These are phyloP conservation scores for Eilema depressum DNA, from an alignment of 2,888 invertebrate genomes.

Conservation along the genomic window DNA sequence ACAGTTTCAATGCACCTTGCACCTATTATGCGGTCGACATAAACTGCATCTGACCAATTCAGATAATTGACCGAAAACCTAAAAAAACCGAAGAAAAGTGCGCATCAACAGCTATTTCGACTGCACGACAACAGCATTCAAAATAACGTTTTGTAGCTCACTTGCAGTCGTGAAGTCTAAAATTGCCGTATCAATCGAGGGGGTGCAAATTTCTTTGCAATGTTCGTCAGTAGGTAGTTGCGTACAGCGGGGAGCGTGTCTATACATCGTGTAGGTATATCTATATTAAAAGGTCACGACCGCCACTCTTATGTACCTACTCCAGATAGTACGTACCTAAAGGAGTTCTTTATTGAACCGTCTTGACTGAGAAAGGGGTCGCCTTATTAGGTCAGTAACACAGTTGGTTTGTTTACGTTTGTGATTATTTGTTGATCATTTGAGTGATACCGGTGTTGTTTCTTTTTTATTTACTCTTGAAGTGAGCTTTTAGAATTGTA, in stretches of 20 bases:
- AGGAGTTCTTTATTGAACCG: slow-evolving; percentile 85
- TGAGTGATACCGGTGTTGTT: slow-evolving; percentile 13
- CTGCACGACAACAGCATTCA: background rate
- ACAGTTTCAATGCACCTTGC: too few species aligned
- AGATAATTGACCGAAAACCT: background rate
- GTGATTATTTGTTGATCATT: slow-evolving; percentile 43
- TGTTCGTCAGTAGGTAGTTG: slow-evolving; percentile 62
- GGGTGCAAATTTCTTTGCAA: slow-evolving; percentile 64
- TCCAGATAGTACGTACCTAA: slow-evolving; percentile 51
- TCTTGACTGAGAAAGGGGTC: slow-evolving; percentile 83
- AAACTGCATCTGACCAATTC: background rate
- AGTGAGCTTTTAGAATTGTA: background rate
- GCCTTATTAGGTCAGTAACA: slow-evolving; percentile 86
- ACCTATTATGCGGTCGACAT: background rate
- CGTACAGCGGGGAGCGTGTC: slow-evolving; percentile 63
- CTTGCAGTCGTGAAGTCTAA: background rate
- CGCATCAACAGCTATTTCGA: background rate
- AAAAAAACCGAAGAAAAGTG: background rate
- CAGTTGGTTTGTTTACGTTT: slow-evolving; percentile 78
- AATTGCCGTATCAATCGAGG: slow-evolving; percentile 53
- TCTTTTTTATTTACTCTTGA: background rate
- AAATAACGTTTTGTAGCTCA: background rate
- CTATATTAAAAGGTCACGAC: slow-evolving; percentile 82
- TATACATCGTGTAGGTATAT: slow-evolving; percentile 69
- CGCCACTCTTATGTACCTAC: slow-evolving; percentile 65